Conservation (phyloP, 2,113 vertebrate species). For the Sarotherodon lohbergeri region DNA sequence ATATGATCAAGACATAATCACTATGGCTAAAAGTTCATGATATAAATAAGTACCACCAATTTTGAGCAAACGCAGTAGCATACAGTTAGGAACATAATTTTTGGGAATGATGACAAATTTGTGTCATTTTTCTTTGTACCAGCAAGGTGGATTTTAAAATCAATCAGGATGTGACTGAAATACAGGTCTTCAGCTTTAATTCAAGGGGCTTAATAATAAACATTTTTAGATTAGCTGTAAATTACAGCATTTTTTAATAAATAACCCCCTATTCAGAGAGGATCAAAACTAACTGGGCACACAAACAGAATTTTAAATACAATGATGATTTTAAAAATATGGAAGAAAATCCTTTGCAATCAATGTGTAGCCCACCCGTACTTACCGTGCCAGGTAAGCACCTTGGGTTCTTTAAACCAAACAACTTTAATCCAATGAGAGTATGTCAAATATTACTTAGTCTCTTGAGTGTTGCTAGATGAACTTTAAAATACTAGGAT, state of each 20-base stretch:
- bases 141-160: not conserved
- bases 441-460: not conserved
- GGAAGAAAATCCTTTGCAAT: rapidly evolving
- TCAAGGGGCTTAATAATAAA: not conserved
- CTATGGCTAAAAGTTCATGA: not conserved
- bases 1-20: not conserved
- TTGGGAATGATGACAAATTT: not conserved
- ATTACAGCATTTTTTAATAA: not conserved
- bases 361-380: not conserved
- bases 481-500: not conserved
- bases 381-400: not conserved
- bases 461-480: not conserved
- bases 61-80: not conserved
- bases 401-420: not conserved
- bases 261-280: not conserved
- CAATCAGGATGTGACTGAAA: not conserved
- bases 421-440: not conserved
- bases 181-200: not conserved
- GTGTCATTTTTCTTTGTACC: not conserved
- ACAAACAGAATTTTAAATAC: not conserved
- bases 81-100: not conserved
- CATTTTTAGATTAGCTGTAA: not conserved
- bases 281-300: not conserved
- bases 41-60: not conserved
- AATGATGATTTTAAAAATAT: not conserved